These are phyloP conservation scores for Oreocharis arfaki DNA, from an alignment of 2,113 vertebrate genomes.

Conservation along the genomic window DNA sequence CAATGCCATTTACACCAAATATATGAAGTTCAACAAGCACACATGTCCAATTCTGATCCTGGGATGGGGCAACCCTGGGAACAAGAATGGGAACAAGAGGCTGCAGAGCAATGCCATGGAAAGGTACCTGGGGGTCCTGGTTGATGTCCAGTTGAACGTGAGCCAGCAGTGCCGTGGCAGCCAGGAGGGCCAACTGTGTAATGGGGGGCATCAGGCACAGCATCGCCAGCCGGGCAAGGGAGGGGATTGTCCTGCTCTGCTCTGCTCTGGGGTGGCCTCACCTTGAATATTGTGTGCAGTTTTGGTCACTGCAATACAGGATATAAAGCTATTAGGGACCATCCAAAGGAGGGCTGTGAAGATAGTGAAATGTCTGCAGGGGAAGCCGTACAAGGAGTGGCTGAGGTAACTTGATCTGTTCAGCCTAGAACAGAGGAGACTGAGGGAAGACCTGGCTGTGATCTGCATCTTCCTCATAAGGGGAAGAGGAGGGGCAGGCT, in stretches of 20 bases:
- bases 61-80: background rate
- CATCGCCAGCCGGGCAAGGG: fast-evolving
- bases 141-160: fast-evolving
- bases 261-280: background rate
- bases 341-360: background rate
- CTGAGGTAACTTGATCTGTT: background rate
- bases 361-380: background rate
- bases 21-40: background rate
- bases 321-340: background rate
- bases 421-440: background rate
- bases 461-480: background rate
- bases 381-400: background rate
- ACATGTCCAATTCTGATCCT: background rate
- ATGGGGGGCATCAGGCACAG: background rate
- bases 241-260: background rate
- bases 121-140: background rate
- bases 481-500: background rate
- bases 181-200: fast-evolving
- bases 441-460: background rate
- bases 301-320: background rate
- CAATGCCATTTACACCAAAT: background rate
- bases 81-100: background rate
- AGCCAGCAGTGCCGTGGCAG: background rate
- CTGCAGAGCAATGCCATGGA: background rate
- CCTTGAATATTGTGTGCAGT: fast-evolving